These are phyloP conservation scores for Pelecanoides urinatrix DNA, from an alignment of 2,113 vertebrate species.

Conservation along the genomic window DNA sequence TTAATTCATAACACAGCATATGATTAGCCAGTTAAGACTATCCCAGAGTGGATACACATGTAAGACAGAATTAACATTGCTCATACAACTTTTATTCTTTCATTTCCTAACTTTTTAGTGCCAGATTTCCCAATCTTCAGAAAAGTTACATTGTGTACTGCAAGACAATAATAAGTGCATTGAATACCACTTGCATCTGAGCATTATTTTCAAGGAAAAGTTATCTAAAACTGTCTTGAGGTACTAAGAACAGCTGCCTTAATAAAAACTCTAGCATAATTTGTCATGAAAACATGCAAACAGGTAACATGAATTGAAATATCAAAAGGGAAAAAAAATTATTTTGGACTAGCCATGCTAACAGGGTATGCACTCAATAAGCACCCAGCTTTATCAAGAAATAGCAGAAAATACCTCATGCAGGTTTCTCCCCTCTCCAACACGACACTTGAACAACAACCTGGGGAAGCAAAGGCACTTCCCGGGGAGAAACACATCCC, in stretches of 20 bases:
- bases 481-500: rapidly evolving
- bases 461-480: not conserved
- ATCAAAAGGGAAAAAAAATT: not conserved
- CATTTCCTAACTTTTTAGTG: not conserved
- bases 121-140: not conserved
- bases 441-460: rapidly evolving
- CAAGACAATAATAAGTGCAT: rapidly evolving
- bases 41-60: rapidly evolving
- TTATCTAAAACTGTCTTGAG: not conserved
- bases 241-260: not conserved
- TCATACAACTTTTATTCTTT: not conserved
- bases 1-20: not conserved
- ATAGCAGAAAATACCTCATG: not conserved
- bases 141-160: not conserved
- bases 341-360: not conserved
- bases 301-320: not conserved
- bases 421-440: rapidly evolving
- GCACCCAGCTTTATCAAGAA: not conserved
- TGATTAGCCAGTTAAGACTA: not conserved
- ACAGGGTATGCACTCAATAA: no score
- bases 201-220: not conserved
- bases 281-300: not conserved
- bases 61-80: not conserved
- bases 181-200: rapidly evolving
- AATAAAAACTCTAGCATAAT: not conserved